phyloP scores from a whole-genome alignment of 2,113 vertebrate species.

The Actinemys pallida region DNA sequence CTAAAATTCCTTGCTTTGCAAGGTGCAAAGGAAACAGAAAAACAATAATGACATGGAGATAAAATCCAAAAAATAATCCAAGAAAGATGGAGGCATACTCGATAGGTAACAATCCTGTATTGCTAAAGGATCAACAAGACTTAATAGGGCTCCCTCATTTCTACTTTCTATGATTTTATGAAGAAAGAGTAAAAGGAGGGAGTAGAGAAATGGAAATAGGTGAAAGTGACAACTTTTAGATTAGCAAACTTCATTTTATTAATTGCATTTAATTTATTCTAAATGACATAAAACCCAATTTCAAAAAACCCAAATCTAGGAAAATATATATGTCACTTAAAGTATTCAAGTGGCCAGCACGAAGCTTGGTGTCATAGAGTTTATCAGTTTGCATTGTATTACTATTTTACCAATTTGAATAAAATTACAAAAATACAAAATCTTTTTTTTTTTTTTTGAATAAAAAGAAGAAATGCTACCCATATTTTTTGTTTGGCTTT shows the following conservation, averaged over 20 bases:
- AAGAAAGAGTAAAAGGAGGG: background rate
- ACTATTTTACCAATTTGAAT: background rate
- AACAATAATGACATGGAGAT: background rate
- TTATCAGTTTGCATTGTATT: background rate
- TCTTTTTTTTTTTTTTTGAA: background rate
- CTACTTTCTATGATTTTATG: background rate
- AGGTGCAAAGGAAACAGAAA: background rate
- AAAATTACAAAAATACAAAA: background rate
- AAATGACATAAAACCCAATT: background rate
- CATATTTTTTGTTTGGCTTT: background rate
- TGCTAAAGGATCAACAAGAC: background rate
- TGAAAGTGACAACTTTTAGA: background rate
- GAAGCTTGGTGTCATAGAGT: background rate
- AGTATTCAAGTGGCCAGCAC: background rate
- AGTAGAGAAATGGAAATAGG: background rate
- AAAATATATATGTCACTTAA: background rate
- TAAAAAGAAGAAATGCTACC: background rate
- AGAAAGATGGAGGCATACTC: background rate
- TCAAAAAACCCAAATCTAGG: background rate
- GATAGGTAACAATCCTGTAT: background rate
- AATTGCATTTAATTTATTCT: background rate
- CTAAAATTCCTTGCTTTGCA: background rate
- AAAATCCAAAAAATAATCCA: background rate
- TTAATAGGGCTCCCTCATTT: background rate
- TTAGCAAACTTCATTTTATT: background rate